phyloP scores from a whole-genome alignment of 2,888 invertebrate genomes.

The Beris chalybata region DNA sequence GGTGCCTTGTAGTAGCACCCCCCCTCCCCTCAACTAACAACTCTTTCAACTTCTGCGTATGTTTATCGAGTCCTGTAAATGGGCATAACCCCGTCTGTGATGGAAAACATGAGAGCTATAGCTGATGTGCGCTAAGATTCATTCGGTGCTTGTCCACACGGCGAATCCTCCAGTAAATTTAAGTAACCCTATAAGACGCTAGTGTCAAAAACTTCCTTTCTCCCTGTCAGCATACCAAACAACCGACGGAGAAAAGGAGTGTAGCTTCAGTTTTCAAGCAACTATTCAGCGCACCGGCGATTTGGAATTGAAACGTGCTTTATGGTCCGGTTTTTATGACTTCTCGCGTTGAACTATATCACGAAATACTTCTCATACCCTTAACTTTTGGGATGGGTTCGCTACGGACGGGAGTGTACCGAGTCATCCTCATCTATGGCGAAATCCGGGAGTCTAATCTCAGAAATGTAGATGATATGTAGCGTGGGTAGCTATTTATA shows the following conservation, averaged over 20 bases:
- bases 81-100: no score
- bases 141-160: no score
- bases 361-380: conserved; percentile 22
- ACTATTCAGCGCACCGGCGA: conserved; percentile 39
- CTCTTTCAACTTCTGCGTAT: no score
- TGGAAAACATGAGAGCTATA: no score
- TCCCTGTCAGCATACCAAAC: background rate
- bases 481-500: conserved; percentile 6
- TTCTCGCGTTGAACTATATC: conserved; percentile 33
- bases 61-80: no score
- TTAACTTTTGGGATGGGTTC: background rate
- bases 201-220: background rate
- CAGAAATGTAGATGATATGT: conserved; percentile 23
- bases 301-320: conserved; percentile 39
- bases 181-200: no score
- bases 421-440: background rate
- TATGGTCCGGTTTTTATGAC: conserved; percentile 38
- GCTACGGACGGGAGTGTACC: background rate
- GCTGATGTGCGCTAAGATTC: no score
- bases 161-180: no score
- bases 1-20: no score
- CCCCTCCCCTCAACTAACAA: no score
- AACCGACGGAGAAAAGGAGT: background rate
- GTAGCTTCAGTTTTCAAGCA: background rate
- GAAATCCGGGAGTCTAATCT: conserved; percentile 14